Evolutionary conservation across 2,888 invertebrate species (phyloP).

Genomic region (Cephus sareptanus): DNA sequence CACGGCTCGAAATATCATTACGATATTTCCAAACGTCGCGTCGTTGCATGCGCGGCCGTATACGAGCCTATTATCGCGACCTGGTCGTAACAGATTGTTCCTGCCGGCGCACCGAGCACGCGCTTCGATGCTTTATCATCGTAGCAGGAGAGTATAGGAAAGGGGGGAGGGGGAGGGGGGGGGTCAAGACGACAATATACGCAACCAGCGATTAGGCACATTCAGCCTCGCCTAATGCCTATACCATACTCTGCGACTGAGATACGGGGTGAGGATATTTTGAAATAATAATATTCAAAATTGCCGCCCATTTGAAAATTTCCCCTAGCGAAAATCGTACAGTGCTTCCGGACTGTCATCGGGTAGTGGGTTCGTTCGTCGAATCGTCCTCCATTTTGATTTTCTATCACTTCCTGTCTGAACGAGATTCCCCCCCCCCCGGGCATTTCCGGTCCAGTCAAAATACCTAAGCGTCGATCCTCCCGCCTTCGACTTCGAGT

Average conservation of each 20-base stretch:
- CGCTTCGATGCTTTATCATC: background rate
- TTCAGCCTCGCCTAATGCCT: background rate
- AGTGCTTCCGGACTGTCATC: too few relatives aligned
- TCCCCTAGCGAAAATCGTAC: too few relatives aligned
- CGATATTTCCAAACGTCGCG: background rate
- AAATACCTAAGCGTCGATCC: background rate
- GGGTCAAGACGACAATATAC: background rate
- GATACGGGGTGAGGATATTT: too few relatives aligned
- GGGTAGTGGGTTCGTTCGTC: too few relatives aligned
- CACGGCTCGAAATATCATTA: background rate
- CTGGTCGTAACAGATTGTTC: background rate
- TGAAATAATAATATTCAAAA: too few relatives aligned
- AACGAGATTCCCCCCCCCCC: background rate
- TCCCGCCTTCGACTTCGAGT: background rate
- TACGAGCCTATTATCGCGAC: background rate
- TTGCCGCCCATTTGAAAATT: too few relatives aligned
- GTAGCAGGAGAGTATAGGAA: background rate
- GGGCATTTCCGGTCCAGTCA: background rate
- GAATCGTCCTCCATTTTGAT: too few relatives aligned
- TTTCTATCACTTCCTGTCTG: background rate
- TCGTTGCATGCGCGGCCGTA: background rate
- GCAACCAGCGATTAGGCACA: background rate
- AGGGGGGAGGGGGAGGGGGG: rapidly evolving
- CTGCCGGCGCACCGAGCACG: background rate
- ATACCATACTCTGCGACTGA: background rate